Percentiles rank a stretch among this genome's conserved stretches.
Conservation (phyloP, 2,113 vertebrate species). For the Cebidichthys violaceus region DNA sequence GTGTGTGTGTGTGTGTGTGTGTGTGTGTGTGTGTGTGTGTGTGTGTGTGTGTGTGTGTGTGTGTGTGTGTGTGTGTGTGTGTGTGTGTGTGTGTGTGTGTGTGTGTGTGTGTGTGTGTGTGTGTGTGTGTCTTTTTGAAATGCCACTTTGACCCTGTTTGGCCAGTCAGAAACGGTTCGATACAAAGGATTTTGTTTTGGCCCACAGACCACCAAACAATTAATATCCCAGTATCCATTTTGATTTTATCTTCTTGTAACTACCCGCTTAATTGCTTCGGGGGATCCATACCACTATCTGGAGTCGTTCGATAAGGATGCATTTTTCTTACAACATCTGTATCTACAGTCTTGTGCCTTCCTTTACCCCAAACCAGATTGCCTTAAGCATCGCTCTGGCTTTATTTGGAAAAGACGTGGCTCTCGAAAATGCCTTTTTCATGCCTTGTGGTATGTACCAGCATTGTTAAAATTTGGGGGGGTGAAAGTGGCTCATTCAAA, state of each 20-base stretch:
- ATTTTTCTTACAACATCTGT: constrained; percentile 26
- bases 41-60: constrained; percentile 47
- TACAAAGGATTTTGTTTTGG: constrained; percentile 62
- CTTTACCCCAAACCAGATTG: constrained; percentile 42
- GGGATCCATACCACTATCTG: constrained; percentile 73
- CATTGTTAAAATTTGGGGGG: constrained; percentile 22
- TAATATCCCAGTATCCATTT: constrained; percentile 36
- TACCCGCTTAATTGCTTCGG: constrained; percentile 36
- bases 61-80: constrained; percentile 55
- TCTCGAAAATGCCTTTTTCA: constrained; percentile 26
- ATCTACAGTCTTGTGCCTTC: constrained; percentile 76
- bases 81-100: no score
- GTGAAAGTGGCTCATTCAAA: constrained; percentile 54
- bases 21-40: constrained; percentile 29
- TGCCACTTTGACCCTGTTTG: constrained; percentile 75
- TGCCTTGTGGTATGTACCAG: constrained; percentile 59
- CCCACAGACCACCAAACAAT: constrained; percentile 42
- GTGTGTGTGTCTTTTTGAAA: constrained; percentile 55
- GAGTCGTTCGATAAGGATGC: constrained; percentile 38
- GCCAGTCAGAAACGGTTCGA: constrained; percentile 72
- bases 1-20: constrained; percentile 58
- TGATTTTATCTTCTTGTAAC: constrained; percentile 32
- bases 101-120: constrained; percentile 51
- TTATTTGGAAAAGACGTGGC: constrained; percentile 35
- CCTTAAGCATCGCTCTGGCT: constrained; percentile 48